These are phyloP conservation scores for Diarsia rubi DNA, from an alignment of 2,888 invertebrate species.

Conservation along the genomic window DNA sequence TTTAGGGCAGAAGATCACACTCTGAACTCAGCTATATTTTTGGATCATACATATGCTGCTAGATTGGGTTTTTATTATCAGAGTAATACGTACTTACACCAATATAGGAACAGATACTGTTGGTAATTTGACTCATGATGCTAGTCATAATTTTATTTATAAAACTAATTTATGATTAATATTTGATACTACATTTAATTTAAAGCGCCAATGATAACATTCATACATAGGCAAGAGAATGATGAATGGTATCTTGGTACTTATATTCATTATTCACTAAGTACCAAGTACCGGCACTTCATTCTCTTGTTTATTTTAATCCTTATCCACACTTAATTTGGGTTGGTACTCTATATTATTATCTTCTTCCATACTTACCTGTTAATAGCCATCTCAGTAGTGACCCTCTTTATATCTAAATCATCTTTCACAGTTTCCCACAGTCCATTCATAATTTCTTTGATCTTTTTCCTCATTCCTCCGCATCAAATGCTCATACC, in stretches of 20 bases:
- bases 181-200: slow-evolving; percentile 6
- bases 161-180: slow-evolving; percentile 6
- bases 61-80: slow-evolving; percentile 24
- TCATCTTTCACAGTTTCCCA: background rate
- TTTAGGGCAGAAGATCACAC: no score
- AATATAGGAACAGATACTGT: slow-evolving; percentile 1
- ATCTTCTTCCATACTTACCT: background rate
- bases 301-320: background rate
- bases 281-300: background rate
- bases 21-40: slow-evolving; percentile 8
- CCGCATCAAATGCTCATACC: background rate
- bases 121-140: slow-evolving; percentile 22
- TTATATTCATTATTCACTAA: background rate
- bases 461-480: background rate
- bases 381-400: background rate
- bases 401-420: background rate
- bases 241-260: background rate
- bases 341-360: background rate
- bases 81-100: background rate
- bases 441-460: background rate
- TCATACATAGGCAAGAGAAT: background rate
- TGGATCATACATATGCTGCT: slow-evolving; percentile 2
- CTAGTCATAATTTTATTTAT: slow-evolving; percentile 21
- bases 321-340: background rate
- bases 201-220: background rate